Evolutionary conservation across 1,140 invertebrate species (phyloP).

Genomic region (Bradysia coprophila): DNA sequence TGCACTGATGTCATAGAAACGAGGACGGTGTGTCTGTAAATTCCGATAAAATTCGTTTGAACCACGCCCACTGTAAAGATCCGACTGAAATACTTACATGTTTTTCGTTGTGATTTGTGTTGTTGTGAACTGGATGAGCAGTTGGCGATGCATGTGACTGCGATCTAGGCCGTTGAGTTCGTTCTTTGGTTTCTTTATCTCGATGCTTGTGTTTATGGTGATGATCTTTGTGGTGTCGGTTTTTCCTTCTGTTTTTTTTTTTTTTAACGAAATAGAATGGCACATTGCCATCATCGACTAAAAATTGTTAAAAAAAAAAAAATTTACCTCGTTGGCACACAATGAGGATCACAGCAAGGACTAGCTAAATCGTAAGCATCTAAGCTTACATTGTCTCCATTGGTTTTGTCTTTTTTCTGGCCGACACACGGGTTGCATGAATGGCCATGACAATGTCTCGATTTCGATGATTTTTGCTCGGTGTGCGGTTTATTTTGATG

Average conservation of each 20-base stretch:
- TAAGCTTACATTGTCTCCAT: conserved; percentile 48
- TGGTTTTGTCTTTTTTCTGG: conserved; percentile 16
- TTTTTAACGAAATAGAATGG: no score
- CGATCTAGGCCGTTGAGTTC: conserved; percentile 17
- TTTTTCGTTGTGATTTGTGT: not conserved
- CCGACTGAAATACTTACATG: not conserved
- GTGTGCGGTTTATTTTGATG: conserved; percentile 4
- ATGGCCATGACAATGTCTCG: conserved; percentile 30
- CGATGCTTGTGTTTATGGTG: conserved; percentile 32
- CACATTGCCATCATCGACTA: not conserved
- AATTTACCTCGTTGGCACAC: conserved; percentile 42
- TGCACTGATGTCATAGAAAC: conserved; percentile 35
- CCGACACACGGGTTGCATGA: conserved; percentile 54
- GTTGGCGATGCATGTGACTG: conserved; percentile 24
- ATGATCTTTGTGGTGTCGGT: conserved; percentile 35
- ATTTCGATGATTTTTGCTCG: conserved; percentile 9
- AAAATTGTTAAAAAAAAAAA: not conserved
- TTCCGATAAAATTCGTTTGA: not conserved
- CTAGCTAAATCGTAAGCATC: conserved; percentile 68
- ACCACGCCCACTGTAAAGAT: not conserved
- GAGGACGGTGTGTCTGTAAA: conserved; percentile 7
- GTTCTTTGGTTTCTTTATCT: conserved; percentile 13
- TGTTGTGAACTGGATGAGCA: conserved; percentile 5
- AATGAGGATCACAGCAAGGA: conserved; percentile 66
- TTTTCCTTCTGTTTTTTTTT: not conserved